phyloP scores from a whole-genome alignment of 2,113 vertebrate genomes.

The Accipiter cooperii region DNA sequence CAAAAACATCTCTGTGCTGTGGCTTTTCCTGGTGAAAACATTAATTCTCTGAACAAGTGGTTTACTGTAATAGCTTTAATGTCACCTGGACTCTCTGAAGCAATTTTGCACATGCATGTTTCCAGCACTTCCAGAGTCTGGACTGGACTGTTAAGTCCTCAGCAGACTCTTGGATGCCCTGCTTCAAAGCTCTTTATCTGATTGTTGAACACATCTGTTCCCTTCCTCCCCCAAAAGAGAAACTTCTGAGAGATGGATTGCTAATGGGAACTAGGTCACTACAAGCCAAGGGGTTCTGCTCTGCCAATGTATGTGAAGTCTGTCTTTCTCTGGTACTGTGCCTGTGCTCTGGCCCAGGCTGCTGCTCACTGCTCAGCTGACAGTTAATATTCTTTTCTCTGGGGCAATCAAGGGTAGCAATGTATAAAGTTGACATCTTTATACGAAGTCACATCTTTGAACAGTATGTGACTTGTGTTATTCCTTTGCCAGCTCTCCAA shows the following conservation, averaged over 20 bases:
- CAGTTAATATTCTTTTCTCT: background rate
- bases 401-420: background rate
- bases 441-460: background rate
- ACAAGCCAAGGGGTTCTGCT: background rate
- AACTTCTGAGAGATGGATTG: background rate
- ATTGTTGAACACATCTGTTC: background rate
- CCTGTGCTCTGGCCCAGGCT: background rate
- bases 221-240: background rate
- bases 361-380: background rate
- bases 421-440: background rate
- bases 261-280: background rate
- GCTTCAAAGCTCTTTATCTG: background rate
- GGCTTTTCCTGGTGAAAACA: background rate
- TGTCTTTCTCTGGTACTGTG: background rate
- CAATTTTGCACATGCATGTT: background rate
- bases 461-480: background rate
- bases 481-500: constrained; percentile 49
- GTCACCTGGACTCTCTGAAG: background rate
- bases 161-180: background rate
- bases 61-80: background rate
- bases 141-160: background rate
- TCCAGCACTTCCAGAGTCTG: background rate
- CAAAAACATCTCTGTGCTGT: constrained; percentile 5
- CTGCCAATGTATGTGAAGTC: background rate
- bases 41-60: background rate